Base-by-base conservation (phyloP, 2,113 vertebrate genomes). In the Labeo rohita region DNA sequence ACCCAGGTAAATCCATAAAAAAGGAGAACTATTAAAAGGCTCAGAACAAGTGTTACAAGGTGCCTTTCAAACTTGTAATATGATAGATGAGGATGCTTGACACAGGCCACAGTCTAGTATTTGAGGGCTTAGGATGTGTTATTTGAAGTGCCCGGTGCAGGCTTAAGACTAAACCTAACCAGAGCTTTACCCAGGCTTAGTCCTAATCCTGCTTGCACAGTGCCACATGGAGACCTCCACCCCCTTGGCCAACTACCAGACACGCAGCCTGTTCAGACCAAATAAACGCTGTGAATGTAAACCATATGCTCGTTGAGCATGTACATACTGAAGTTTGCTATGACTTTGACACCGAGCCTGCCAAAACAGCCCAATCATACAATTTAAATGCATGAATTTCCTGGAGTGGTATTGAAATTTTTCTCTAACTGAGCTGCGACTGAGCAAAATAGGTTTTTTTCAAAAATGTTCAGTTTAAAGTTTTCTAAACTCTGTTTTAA, bases 131-230 rank as follows among this genome's bases (percentile, higher is more conserved):
- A 82, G 61, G 65, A 39, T 34, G 43, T 76, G 56, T 83, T 83
- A 65, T 87, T 83, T 82, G 85, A 87, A 87, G 85, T 77, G 85
- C 81, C 85, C 85, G 23, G 61, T 43, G 63, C 80, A 76, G 85
- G 85, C 70, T 87, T 87, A 83, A 77, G 49, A 83, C 70, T 66
- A 87, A 66, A 76, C 85, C 70, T 87, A 74, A 89, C 77, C 70
- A 84, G 82, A 89, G 85, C 59, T 87, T 85, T 87, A 87, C 21
- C 43, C 47, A 12, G 72, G 85, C 83, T 87, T 89, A 89, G 72
- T 47, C 68, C 63, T 87, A 89, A 85, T 74, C 70, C 85, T 2
- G 13, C 21, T 80, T 78, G 77, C 80, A 85, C 85, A 82, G 63
- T 84, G 80, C 73, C 63, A 83, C 83, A 78, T 18, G 78, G 65